These are phyloP conservation scores for Siphlonurus alternatus DNA, from an alignment of 2,888 invertebrate genomes.

Conservation along the genomic window DNA sequence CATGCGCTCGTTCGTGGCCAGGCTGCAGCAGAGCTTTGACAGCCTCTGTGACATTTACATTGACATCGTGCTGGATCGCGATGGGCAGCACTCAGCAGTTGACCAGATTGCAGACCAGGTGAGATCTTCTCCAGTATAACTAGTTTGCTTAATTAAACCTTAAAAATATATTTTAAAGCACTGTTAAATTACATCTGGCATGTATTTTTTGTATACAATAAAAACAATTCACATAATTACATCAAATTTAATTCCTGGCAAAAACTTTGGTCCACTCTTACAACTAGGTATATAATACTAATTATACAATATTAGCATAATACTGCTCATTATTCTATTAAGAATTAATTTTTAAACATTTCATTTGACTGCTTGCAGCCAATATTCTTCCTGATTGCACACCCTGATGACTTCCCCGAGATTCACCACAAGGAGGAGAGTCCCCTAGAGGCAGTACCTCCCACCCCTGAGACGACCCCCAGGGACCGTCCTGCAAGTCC, in stretches of 20 bases:
- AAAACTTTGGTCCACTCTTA: too few relatives aligned
- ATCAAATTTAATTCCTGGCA: too few relatives aligned
- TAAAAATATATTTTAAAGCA: too few relatives aligned
- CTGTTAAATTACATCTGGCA: too few relatives aligned
- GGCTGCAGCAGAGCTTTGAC: conserved; percentile 28
- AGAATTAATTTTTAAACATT: too few relatives aligned
- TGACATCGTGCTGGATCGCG: conserved; percentile 30
- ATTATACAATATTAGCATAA: too few relatives aligned
- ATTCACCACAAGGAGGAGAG: conserved; percentile 21
- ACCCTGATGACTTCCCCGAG: conserved; percentile 34
- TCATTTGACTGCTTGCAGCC: conserved; percentile 21
- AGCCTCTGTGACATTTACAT: conserved; percentile 32
- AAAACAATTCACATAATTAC: too few relatives aligned
- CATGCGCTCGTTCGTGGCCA: conserved; percentile 16
- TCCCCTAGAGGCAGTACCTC: neutral
- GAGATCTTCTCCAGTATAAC: too few relatives aligned
- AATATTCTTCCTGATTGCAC: conserved; percentile 37
- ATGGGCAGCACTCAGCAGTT: conserved; percentile 26
- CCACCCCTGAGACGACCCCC: neutral
- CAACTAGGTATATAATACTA: too few relatives aligned
- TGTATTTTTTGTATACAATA: too few relatives aligned
- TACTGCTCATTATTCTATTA: too few relatives aligned
- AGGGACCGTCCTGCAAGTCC: neutral
- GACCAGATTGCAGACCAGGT: conserved; percentile 28
- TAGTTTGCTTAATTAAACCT: too few relatives aligned